Conservation (phyloP, 2,113 vertebrate species). For the Naja naja region DNA sequence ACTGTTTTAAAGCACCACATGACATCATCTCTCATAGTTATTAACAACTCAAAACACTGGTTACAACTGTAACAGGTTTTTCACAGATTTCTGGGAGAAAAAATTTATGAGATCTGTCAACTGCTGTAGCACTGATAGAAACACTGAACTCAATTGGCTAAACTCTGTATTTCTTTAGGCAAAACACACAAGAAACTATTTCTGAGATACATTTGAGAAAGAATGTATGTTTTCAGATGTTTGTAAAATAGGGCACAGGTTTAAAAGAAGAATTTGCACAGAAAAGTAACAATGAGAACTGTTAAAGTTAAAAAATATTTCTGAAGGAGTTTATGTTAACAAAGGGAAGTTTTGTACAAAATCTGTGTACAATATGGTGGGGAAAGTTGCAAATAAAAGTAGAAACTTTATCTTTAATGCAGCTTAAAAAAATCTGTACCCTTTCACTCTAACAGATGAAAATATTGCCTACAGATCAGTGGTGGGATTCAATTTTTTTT, state of each 20-base stretch:
- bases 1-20: background rate
- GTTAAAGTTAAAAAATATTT: background rate
- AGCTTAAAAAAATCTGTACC: background rate
- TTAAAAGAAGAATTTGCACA: background rate
- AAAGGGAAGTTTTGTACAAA: background rate
- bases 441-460: background rate
- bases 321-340: background rate
- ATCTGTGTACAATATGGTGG: background rate
- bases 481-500: too few relatives aligned
- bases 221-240: background rate
- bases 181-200: background rate
- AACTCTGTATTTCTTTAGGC: background rate
- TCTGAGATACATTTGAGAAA: background rate
- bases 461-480: background rate
- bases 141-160: background rate
- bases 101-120: background rate
- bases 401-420: background rate
- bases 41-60: background rate
- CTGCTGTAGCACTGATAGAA: background rate
- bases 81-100: background rate
- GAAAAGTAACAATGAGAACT: background rate
- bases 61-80: background rate
- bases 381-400: background rate
- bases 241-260: background rate
- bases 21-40: background rate